Conservation (phyloP, 2,113 vertebrate genomes). For the Hucho hucho region DNA sequence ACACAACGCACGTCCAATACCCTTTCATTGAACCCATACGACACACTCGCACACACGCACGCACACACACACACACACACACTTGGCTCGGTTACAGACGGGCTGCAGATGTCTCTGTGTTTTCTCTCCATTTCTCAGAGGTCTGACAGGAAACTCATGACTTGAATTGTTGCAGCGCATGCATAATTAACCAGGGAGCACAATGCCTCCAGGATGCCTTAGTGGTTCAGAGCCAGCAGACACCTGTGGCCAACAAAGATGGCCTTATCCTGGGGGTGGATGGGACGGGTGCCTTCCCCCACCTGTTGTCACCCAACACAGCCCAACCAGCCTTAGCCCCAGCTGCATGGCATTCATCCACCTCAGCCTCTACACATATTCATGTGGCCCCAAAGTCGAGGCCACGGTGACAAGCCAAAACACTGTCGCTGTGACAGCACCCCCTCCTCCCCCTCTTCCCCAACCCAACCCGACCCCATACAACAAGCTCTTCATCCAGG, state of each 20-base stretch:
- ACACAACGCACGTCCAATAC: background rate
- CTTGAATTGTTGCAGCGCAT: conserved; percentile 7
- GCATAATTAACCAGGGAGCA: conserved; percentile 8
- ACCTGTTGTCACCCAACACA: conserved; percentile 51
- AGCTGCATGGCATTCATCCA: conserved; percentile 61
- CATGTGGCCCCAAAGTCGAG: conserved; percentile 19
- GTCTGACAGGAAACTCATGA: conserved; percentile 3
- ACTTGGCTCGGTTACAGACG: conserved; percentile 7
- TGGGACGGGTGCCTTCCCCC: conserved; percentile 29
- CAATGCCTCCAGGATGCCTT: background rate
- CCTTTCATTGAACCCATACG: background rate
- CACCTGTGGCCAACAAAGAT: conserved; percentile 77
- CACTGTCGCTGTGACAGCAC: conserved; percentile 16
- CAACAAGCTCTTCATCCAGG: conserved; percentile 65
- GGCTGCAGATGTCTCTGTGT: background rate
- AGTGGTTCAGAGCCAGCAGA: conserved; percentile 29
- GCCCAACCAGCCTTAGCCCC: conserved; percentile 25
- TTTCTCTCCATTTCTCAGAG: background rate
- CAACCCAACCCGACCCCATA: conserved; percentile 25
- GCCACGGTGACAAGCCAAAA: conserved; percentile 34
- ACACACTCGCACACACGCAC: too few species aligned
- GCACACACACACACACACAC: too few species aligned
- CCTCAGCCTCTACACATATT: conserved; percentile 14
- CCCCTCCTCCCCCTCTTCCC: background rate
- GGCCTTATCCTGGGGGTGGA: conserved; percentile 59